Conservation (phyloP, 2,113 vertebrate species). For the Forbesichthys agassizii region DNA sequence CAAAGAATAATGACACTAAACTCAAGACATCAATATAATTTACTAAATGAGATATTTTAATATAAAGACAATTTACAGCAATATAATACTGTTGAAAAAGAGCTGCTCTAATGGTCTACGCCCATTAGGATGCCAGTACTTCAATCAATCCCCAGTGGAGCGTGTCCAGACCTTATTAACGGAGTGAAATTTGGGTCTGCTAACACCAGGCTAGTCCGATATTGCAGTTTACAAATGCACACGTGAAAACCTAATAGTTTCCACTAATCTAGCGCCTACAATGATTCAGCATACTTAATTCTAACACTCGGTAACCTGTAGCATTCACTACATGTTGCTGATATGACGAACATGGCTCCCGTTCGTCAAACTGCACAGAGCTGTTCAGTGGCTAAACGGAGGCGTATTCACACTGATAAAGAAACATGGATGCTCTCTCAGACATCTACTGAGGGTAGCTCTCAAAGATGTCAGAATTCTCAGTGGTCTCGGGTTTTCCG, state of each 20-base stretch:
- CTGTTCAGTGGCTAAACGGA: constrained; percentile 36
- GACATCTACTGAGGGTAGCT: constrained; percentile 37
- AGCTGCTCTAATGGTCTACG: no score
- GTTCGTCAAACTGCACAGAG: constrained; percentile 31
- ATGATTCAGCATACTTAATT: constrained; percentile 35
- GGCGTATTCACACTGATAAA: constrained; percentile 28
- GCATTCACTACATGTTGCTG: constrained; percentile 36
- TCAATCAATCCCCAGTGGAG: no score
- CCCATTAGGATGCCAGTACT: no score
- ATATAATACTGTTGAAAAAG: no score
- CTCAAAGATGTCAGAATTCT: constrained; percentile 36
- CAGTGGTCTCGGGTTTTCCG: constrained; percentile 23
- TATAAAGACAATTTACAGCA: no score
- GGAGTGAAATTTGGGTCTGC: no score
- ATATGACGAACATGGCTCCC: constrained; percentile 39
- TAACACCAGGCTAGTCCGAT: no score
- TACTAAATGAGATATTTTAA: no score
- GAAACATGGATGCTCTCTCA: constrained; percentile 20
- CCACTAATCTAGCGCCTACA: constrained; percentile 20
- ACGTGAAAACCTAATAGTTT: no score
- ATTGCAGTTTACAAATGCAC: no score
- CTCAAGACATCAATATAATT: constrained; percentile 14
- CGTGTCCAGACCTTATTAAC: no score
- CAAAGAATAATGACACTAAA: constrained; percentile 33
- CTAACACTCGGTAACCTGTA: constrained; percentile 30